Percentiles rank a stretch among this genome's conserved stretches.
These are phyloP conservation scores for Cynaeus angustus DNA, from an alignment of 2,888 invertebrate species.

Conservation along the genomic window DNA sequence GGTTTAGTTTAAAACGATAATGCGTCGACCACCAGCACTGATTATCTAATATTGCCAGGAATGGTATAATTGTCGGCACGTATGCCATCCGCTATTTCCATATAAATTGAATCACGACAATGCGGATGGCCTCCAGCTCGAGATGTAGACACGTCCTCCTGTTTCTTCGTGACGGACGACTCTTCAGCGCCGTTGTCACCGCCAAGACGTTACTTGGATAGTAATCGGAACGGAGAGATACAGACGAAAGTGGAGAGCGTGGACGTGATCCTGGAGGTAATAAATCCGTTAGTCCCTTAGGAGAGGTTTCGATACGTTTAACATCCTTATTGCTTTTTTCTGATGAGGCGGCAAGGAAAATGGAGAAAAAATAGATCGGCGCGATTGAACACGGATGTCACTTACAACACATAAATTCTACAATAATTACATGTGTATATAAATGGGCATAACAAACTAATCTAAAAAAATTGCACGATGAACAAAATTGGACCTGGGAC, in stretches of 20 bases:
- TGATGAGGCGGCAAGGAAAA: background rate
- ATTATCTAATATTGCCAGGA: slow-evolving; percentile 66
- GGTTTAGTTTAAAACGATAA: slow-evolving; percentile 55
- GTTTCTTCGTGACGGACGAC: slow-evolving; percentile 28
- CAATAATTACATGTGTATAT: background rate
- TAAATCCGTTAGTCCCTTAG: slow-evolving; percentile 9
- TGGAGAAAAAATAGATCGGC: too few species aligned
- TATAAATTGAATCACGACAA: slow-evolving; percentile 52
- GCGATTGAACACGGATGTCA: background rate
- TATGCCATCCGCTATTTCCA: slow-evolving; percentile 46
- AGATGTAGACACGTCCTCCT: slow-evolving; percentile 38
- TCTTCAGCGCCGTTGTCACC: slow-evolving; percentile 41
- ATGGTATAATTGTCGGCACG: slow-evolving; percentile 63
- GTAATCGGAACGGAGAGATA: slow-evolving; percentile 6
- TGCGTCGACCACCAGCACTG: slow-evolving; percentile 67
- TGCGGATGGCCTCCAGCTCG: slow-evolving; percentile 41
- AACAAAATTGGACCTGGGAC: too few species aligned
- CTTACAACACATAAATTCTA: background rate
- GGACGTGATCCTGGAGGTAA: slow-evolving; percentile 5
- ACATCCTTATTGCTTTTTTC: slow-evolving; percentile 23
- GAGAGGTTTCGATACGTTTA: slow-evolving; percentile 9
- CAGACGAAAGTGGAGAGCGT: slow-evolving; percentile 6
- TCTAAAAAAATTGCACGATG: too few species aligned
- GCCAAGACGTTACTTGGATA: slow-evolving; percentile 11
- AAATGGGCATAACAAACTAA: too few species aligned